A percentile compares a stretch with the other conserved stretches of the same genome.
Evolutionary conservation across 1,140 invertebrate genomes (phyloP).

Genomic region (Acyrthosiphon pisum): DNA sequence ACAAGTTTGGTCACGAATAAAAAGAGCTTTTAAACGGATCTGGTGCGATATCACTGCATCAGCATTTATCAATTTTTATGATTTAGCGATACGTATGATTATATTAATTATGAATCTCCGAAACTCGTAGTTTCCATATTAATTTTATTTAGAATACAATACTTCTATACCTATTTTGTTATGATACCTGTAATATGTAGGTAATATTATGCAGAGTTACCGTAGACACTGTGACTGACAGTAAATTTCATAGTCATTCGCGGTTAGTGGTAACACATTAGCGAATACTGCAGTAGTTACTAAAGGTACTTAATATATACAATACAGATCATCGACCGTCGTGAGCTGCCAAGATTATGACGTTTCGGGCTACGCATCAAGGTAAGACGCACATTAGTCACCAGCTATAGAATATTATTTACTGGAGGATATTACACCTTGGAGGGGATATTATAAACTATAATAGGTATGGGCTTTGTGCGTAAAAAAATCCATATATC

Average conservation of each 20-base stretch:
- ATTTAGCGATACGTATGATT: background rate
- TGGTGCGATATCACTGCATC: background rate
- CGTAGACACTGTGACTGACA: background rate
- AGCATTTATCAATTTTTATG: background rate
- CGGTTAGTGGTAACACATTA: background rate
- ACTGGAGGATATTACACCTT: slow-evolving; percentile 3
- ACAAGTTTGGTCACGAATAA: background rate
- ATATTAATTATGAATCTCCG: background rate
- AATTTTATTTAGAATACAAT: background rate
- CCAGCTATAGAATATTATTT: background rate
- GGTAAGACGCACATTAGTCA: slow-evolving; percentile 8
- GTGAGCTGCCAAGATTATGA: background rate
- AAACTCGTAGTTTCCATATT: background rate
- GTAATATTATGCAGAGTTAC: background rate
- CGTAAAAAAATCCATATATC: background rate
- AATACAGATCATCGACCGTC: background rate
- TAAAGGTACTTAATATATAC: background rate
- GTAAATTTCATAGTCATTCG: background rate
- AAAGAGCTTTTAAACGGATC: too few species aligned
- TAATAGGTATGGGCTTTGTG: background rate
- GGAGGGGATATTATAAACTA: background rate
- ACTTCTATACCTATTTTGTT: background rate
- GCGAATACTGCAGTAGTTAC: background rate
- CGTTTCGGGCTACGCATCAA: background rate
- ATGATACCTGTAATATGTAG: background rate